A percentile compares a stretch with the other conserved stretches of the same genome.
phyloP scores from a whole-genome alignment of 2,113 vertebrate genomes.

The Candoia aspera region DNA sequence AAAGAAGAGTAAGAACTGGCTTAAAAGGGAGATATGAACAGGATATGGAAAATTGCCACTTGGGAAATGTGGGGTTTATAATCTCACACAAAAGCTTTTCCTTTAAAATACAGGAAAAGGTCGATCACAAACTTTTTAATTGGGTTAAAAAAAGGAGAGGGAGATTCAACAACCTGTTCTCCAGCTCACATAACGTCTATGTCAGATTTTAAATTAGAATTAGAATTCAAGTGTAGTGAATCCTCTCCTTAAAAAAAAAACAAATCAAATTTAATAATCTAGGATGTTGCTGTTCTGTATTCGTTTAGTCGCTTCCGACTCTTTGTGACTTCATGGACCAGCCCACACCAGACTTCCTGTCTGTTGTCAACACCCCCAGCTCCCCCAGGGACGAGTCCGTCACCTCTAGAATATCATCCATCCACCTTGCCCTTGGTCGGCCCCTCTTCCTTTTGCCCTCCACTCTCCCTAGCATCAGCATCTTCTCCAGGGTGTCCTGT shows the following conservation, averaged over 20 bases:
- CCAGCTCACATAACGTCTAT: neutral
- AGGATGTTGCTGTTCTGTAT: too few relatives aligned
- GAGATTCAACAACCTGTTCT: neutral
- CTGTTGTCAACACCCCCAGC: too few relatives aligned
- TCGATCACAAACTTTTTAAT: neutral
- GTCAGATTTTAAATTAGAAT: neutral
- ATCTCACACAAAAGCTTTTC: neutral
- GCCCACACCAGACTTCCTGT: too few relatives aligned
- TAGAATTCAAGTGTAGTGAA: neutral
- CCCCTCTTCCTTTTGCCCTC: too few relatives aligned
- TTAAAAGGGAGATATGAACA: neutral
- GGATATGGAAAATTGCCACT: neutral
- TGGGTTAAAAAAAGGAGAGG: neutral
- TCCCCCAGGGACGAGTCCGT: too few relatives aligned
- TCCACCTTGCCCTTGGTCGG: too few relatives aligned
- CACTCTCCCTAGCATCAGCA: too few relatives aligned
- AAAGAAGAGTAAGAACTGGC: neutral
- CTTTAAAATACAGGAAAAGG: neutral
- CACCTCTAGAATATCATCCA: too few relatives aligned
- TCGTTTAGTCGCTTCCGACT: too few relatives aligned
- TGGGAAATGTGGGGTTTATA: neutral
- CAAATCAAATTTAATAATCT: constrained; percentile 4
- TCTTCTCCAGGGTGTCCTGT: too few relatives aligned
- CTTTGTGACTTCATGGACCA: too few relatives aligned
- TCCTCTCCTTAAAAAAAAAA: neutral